Conservation (phyloP, 2,888 invertebrate species). For the Pandemis cinnamomeana region DNA sequence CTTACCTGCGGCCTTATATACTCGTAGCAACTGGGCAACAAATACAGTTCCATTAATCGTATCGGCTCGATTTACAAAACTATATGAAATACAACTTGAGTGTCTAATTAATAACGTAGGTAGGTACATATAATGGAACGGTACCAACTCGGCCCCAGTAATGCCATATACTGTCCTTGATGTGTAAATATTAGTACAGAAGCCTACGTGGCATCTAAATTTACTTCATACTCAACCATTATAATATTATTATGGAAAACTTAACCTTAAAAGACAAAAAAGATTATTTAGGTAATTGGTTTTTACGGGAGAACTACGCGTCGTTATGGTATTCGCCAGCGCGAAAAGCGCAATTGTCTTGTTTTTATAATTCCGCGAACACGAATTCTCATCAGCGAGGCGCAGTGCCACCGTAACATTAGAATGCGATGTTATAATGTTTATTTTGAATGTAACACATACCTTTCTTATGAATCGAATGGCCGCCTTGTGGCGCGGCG, state of each 20-base stretch:
- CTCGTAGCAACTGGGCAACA: background rate
- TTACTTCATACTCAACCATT: background rate
- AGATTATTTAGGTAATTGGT: background rate
- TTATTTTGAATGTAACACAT: conserved; percentile 58
- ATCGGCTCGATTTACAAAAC: background rate
- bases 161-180: no score
- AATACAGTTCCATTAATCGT: background rate
- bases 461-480: conserved; percentile 97
- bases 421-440: background rate
- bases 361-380: background rate
- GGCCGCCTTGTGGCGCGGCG: conserved; percentile 94
- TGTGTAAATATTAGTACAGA: background rate
- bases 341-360: background rate
- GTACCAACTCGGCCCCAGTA: no score
- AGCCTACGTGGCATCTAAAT: background rate
- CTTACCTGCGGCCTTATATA: no score
- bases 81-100: background rate
- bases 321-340: background rate
- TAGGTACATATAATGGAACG: no score
- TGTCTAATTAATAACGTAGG: no score
- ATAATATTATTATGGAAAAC: background rate
- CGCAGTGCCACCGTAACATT: background rate
- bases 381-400: background rate
- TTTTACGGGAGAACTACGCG: background rate
- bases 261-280: background rate